phyloP scores from a whole-genome alignment of 2,797 vertebrate genomes.

The Melanitta fusca region DNA sequence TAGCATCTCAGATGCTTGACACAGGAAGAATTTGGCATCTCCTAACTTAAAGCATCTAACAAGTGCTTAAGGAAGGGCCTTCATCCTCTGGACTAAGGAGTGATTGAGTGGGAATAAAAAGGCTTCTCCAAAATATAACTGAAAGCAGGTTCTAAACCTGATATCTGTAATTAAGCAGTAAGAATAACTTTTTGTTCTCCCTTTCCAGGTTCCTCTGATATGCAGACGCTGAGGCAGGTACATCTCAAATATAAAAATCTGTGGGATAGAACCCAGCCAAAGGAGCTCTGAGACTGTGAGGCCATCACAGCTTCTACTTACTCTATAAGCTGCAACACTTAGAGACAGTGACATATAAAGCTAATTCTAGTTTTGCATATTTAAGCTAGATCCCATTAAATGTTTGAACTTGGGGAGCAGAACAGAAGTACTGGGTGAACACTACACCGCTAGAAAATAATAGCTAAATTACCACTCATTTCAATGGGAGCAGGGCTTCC shows the following conservation, averaged over 20 bases:
- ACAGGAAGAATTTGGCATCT: background rate
- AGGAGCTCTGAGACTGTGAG: background rate
- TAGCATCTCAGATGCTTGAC: background rate
- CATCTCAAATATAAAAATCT: background rate
- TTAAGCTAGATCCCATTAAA: background rate
- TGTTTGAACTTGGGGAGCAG: background rate
- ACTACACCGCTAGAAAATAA: background rate
- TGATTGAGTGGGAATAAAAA: background rate
- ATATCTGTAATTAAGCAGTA: background rate
- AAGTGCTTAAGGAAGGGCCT: background rate
- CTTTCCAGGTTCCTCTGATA: background rate
- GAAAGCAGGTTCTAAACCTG: background rate
- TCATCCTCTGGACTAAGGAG: background rate
- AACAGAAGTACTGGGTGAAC: background rate
- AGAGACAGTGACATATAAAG: background rate
- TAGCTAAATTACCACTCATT: background rate
- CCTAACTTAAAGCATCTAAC: background rate
- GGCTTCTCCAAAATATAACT: background rate
- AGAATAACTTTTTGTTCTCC: background rate
- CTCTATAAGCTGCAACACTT: background rate
- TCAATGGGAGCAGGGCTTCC: background rate
- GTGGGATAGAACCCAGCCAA: background rate
- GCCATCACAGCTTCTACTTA: fast-evolving
- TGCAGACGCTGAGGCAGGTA: background rate
- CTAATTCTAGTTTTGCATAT: background rate